These are phyloP conservation scores for Glareola pratincola DNA, from an alignment of 2,113 vertebrate species.

Conservation along the genomic window DNA sequence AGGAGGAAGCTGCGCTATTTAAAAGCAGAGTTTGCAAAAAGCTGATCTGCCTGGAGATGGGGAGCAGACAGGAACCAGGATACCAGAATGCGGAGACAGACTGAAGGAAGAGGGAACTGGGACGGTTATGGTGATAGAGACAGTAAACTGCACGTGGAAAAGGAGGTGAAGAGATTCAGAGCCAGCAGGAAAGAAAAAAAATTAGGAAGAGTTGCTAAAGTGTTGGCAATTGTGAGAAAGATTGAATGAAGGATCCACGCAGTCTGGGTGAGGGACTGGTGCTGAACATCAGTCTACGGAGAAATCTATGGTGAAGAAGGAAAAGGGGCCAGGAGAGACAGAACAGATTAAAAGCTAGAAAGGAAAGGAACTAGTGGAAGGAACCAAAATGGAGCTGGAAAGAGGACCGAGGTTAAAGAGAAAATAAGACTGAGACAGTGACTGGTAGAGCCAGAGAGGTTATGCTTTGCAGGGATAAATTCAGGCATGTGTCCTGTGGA, in stretches of 20 bases:
- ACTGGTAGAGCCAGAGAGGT: neutral
- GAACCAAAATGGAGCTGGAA: neutral
- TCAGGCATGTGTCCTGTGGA: neutral
- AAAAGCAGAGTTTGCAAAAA: conserved; percentile 50
- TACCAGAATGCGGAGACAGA: neutral
- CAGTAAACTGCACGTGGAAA: neutral
- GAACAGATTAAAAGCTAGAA: neutral
- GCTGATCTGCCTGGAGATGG: conserved; percentile 45
- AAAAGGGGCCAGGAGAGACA: neutral
- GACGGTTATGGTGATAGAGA: neutral
- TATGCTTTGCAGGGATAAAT: neutral
- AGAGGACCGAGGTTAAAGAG: neutral
- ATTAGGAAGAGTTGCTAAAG: neutral
- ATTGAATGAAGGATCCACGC: neutral
- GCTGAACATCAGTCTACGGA: neutral
- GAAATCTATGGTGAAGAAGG: neutral
- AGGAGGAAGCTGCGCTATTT: conserved; percentile 56
- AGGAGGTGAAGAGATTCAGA: neutral
- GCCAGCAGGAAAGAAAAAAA: neutral
- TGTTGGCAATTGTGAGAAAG: neutral
- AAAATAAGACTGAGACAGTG: neutral
- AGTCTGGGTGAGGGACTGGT: neutral
- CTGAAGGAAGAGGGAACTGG: neutral
- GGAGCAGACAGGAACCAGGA: conserved; percentile 4
- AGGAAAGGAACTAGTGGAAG: neutral